Percentiles rank a stretch among this genome's conserved stretches.
These are phyloP conservation scores for Cercopithecus petaurista DNA, from an alignment of 2,797 vertebrate genomes.

Conservation along the genomic window DNA sequence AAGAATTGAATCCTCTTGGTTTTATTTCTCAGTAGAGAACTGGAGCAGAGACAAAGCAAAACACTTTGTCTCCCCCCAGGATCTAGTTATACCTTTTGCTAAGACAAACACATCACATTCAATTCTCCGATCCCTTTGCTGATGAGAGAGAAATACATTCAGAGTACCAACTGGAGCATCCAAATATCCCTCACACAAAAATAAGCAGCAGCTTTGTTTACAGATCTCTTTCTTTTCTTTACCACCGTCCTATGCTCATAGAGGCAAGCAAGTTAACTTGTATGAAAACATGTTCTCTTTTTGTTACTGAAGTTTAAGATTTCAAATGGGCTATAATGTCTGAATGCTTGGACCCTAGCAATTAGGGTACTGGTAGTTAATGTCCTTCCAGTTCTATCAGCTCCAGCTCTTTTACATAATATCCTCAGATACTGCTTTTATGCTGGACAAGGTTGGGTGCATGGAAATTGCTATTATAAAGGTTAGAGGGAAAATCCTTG, in stretches of 20 bases:
- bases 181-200: constrained; percentile 20
- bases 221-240: constrained; percentile 16
- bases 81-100: constrained; percentile 71
- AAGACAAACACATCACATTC: constrained; percentile 62
- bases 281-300: neutral
- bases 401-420: constrained; percentile 63
- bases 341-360: constrained; percentile 8
- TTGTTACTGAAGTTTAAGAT: neutral
- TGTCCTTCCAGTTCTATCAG: neutral
- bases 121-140: constrained; percentile 46
- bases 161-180: neutral
- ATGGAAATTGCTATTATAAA: constrained; percentile 69
- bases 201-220: constrained; percentile 39
- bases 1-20: constrained; percentile 76
- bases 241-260: neutral
- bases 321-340: constrained; percentile 43
- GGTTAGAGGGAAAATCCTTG: constrained; percentile 57
- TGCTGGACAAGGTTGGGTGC: constrained; percentile 23
- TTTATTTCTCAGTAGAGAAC: constrained; percentile 77
- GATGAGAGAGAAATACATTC: constrained; percentile 56
- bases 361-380: constrained; percentile 40
- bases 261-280: neutral
- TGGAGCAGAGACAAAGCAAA: constrained; percentile 76
- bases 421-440: constrained; percentile 53
- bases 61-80: constrained; percentile 66